Evolutionary conservation across 2,113 vertebrate species (phyloP).

Genomic region (Pseudorectes ferrugineus): DNA sequence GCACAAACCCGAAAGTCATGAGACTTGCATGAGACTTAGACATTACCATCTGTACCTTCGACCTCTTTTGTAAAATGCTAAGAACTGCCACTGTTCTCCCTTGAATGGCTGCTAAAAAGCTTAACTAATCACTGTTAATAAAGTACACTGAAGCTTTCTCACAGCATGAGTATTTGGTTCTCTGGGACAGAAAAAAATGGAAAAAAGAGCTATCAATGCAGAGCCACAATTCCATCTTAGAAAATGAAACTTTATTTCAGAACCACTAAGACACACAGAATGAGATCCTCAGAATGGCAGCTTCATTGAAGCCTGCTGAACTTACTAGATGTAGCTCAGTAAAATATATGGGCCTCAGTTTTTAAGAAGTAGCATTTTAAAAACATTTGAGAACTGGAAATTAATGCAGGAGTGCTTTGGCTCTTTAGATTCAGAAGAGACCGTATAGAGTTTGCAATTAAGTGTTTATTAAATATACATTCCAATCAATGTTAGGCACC

Average conservation of each 20-base stretch:
- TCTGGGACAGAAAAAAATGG: neutral
- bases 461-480: neutral
- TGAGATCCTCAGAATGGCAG: neutral
- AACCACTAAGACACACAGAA: neutral
- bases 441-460: neutral
- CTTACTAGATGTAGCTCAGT: neutral
- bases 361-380: neutral
- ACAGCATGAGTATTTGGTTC: neutral
- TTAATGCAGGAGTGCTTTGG: neutral
- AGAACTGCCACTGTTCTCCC: neutral
- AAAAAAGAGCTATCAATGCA: neutral
- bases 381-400: neutral
- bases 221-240: neutral
- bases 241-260: neutral
- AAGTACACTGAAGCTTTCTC: neutral
- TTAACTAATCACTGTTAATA: slow-evolving; percentile 4
- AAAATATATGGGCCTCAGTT: neutral
- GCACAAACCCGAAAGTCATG: neutral
- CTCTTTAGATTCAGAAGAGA: neutral
- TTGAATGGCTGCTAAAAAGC: neutral
- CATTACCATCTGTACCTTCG: neutral
- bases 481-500: neutral
- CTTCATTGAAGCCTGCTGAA: neutral
- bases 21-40: slow-evolving; percentile 17
- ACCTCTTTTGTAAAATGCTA: neutral